phyloP scores from a whole-genome alignment of 2,888 invertebrate genomes.

The Ctena decussata region DNA sequence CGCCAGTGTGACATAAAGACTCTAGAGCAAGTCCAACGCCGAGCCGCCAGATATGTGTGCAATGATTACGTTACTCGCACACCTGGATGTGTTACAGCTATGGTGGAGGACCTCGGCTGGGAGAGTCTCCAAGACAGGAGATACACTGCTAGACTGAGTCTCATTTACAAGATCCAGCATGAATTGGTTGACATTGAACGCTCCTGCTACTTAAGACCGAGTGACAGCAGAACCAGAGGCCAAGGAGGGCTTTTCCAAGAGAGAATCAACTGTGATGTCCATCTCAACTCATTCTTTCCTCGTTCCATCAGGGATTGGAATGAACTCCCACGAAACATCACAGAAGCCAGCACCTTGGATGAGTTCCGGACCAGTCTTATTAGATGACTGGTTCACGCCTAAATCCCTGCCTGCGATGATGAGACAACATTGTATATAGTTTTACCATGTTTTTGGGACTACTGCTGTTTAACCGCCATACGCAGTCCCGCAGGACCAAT shows the following conservation, averaged over 20 bases:
- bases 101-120: background rate
- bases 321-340: background rate
- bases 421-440: background rate
- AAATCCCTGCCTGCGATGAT: background rate
- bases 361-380: background rate
- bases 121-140: background rate
- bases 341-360: constrained; percentile 7
- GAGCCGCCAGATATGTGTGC: constrained; percentile 6
- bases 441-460: background rate
- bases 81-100: background rate
- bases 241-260: background rate
- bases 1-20: background rate
- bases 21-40: background rate
- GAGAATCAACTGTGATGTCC: background rate
- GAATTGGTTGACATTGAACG: background rate
- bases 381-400: background rate
- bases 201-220: background rate
- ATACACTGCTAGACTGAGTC: background rate
- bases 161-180: constrained; percentile 2
- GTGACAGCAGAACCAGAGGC: constrained; percentile 14
- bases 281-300: constrained; percentile 14
- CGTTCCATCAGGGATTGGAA: constrained; percentile 13
- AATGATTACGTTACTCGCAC: background rate
- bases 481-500: constrained; percentile 3
- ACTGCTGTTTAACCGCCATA: background rate